These are phyloP conservation scores for Hypercompe scribonia DNA, from an alignment of 2,888 invertebrate genomes.

Conservation along the genomic window DNA sequence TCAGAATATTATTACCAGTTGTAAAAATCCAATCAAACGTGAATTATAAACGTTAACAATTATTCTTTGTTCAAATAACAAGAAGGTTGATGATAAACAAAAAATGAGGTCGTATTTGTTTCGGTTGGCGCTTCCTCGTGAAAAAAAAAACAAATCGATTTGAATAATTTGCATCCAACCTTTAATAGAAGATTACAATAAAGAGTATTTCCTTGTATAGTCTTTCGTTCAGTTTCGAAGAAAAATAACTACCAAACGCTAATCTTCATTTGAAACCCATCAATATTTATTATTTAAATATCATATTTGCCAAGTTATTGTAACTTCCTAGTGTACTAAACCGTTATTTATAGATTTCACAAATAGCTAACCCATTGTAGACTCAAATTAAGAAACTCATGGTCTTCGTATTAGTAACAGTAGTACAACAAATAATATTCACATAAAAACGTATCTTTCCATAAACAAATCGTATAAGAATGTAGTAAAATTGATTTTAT, in stretches of 20 bases:
- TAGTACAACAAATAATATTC: too few species aligned
- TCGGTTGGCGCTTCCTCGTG: constrained; percentile 27
- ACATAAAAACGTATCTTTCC: background rate
- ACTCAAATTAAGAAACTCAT: background rate
- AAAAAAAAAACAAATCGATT: constrained; percentile 28
- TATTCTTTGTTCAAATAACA: constrained; percentile 30
- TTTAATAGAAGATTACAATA: constrained; percentile 12
- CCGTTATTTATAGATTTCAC: too few species aligned
- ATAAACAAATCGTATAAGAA: too few species aligned
- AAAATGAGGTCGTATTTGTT: constrained; percentile 47
- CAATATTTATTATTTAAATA: too few species aligned
- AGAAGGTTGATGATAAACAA: constrained; percentile 36
- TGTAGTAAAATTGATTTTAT: too few species aligned
- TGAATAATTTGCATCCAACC: constrained; percentile 10
- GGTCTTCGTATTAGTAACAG: background rate
- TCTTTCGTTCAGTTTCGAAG: background rate
- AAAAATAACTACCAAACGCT: background rate
- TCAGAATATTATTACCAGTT: background rate
- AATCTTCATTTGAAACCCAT: too few species aligned
- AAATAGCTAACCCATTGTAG: background rate
- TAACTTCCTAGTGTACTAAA: too few species aligned
- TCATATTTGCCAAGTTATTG: too few species aligned
- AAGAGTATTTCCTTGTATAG: constrained; percentile 12
- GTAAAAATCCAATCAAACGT: background rate
- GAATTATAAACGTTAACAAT: background rate